Evolutionary conservation across 2,888 invertebrate species (phyloP).

Genomic region (Troides oblongomaculatus): DNA sequence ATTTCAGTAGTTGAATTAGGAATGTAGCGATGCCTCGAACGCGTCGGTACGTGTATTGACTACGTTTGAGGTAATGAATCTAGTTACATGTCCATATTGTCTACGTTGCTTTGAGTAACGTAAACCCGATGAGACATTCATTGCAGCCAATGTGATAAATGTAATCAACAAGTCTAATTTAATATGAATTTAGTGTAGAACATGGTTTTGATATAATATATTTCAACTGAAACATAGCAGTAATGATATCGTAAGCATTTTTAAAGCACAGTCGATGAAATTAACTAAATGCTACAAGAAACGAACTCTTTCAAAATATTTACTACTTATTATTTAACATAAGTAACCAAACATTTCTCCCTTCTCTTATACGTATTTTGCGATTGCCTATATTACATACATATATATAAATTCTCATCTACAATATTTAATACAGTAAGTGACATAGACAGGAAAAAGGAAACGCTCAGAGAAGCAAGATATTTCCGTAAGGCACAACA

Average conservation of each 20-base stretch:
- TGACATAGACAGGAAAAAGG: slow-evolving; percentile 21
- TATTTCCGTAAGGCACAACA: slow-evolving; percentile 16
- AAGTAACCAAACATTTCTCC: background rate
- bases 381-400: background rate
- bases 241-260: background rate
- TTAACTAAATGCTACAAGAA: too few relatives aligned
- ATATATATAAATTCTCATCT: background rate
- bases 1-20: slow-evolving; percentile 18
- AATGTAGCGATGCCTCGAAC: slow-evolving; percentile 17
- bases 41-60: slow-evolving; percentile 19
- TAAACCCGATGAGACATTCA: background rate
- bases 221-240: background rate
- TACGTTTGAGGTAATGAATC: slow-evolving; percentile 18
- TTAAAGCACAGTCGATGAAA: background rate
- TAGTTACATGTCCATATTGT: slow-evolving; percentile 5
- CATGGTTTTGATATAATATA: background rate
- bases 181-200: background rate
- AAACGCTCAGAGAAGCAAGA: slow-evolving; percentile 11
- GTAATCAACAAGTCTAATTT: background rate
- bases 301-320: background rate
- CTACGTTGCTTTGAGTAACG: background rate
- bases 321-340: background rate
- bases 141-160: background rate
- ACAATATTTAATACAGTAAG: slow-evolving; percentile 20
- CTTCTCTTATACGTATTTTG: background rate